Evolutionary conservation across 1,140 invertebrate species (phyloP), one percentile per base, ranked within the genome.

Genomic region (Leptopilina clavipes): DNA sequence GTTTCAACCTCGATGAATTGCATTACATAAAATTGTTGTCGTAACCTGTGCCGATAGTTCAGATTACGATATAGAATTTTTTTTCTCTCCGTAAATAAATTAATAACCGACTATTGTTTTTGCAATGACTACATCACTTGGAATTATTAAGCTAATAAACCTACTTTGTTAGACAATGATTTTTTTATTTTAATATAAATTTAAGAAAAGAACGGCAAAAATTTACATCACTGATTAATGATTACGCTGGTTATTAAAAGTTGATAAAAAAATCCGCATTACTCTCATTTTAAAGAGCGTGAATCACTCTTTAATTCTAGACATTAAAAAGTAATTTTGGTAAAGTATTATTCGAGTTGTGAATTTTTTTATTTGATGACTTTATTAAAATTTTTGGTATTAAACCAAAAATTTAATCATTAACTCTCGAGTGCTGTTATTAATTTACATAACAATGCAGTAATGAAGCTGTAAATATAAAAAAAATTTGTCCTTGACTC

Each of bases 1-100:
- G 25, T n/a, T 22, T 65, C 59, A 65, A n/a, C 22, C 56, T 65
- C 59, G 59, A 65, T 65, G 59, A 31, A 65, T 65, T 65, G 59
- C 22, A 31, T 65, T 65, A 37, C 22, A 65, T 65, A 65, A 65
- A 65, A 65, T 37, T 10, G 8, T 22, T 65, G 59, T 37, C 59
- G 59, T 65, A 31, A 65, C n/a, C n/a, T 11, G 12, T 18, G 37
- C 19, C 22, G 9, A 59, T 59, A 19, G 22, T 22, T 12, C 1
- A 65, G 25, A 65, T 31, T 65, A 65, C 25, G 14, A 65, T 65
- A 65, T 65, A 37, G 25, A 6, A 37, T 65, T 65, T 65, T 65
- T 65, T 22, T 40, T 40, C 1, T 40, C 7, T 40, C 7, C 37
- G 37, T 9, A 40, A 40, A 40, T 17, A 52, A 65, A 65, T 65